Evolutionary conservation across 2,113 vertebrate genomes (phyloP).

Genomic region (Pelodiscus sinensis): DNA sequence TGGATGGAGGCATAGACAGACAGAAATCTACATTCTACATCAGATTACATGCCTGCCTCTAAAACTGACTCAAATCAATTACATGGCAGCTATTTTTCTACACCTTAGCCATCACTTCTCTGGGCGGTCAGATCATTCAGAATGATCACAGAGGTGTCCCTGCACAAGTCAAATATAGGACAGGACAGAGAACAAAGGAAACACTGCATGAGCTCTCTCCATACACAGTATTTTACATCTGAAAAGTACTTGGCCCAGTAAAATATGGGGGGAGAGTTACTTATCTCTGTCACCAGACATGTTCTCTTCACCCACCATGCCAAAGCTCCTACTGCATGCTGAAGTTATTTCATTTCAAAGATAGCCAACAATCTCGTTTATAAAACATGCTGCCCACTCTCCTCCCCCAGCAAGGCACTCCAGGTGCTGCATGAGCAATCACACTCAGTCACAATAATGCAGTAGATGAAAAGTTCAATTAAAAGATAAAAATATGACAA

Average conservation of each 20-base stretch:
- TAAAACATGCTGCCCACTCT: background rate
- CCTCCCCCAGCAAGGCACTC: background rate
- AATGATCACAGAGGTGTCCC: background rate
- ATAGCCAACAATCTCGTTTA: background rate
- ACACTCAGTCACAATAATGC: background rate
- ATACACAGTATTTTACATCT: background rate
- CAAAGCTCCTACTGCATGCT: background rate
- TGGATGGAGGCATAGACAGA: background rate
- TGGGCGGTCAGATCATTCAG: background rate
- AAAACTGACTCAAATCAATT: background rate
- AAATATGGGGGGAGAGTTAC: background rate
- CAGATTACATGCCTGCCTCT: background rate
- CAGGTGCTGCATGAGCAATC: background rate
- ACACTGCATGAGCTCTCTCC: background rate
- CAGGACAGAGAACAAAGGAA: background rate
- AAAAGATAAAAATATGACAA: background rate
- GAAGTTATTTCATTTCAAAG: background rate
- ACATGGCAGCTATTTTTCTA: background rate
- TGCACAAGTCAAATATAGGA: background rate
- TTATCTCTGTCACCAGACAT: background rate
- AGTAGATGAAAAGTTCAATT: background rate
- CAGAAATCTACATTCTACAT: background rate
- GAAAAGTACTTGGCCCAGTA: background rate
- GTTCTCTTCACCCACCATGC: background rate
- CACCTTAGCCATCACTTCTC: background rate